Percentiles rank a stretch among this genome's conserved stretches.
Conservation (phyloP, 2,797 vertebrate genomes). For the Rhinoraja longicauda region DNA sequence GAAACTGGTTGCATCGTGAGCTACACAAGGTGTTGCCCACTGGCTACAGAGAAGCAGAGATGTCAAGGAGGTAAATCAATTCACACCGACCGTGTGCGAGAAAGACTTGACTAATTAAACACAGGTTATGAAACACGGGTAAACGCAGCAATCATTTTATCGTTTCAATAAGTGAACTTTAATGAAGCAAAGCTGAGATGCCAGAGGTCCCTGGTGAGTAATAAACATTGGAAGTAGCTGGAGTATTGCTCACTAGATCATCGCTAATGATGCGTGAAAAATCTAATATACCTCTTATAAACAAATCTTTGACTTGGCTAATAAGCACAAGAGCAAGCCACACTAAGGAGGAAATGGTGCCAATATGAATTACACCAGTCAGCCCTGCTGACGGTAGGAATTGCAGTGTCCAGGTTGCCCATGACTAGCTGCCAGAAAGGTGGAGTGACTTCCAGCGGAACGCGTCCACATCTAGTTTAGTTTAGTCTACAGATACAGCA, state of each 20-base stretch:
- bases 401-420: too few species aligned
- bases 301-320: neutral
- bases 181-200: slow-evolving; percentile 30
- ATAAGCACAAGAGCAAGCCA: neutral
- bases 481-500: too few species aligned
- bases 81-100: neutral
- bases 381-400: too few species aligned
- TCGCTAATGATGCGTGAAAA: neutral
- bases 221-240: slow-evolving; percentile 1
- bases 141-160: slow-evolving; percentile 9
- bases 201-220: neutral
- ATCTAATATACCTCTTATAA: neutral
- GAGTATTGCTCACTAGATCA: neutral
- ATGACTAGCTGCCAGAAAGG: too few species aligned
- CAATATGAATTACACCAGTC: too few species aligned
- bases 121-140: neutral
- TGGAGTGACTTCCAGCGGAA: too few species aligned
- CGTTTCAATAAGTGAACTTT: slow-evolving; percentile 3
- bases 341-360: neutral
- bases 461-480: too few species aligned
- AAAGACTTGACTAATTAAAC: neutral
- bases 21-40: neutral
- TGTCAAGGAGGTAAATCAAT: neutral
- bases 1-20: neutral
- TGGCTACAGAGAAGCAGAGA: neutral